Evolutionary conservation across 2,888 invertebrate species (phyloP), one percentile per base, ranked within the genome.

Genomic region (Cotesia congregata): DNA sequence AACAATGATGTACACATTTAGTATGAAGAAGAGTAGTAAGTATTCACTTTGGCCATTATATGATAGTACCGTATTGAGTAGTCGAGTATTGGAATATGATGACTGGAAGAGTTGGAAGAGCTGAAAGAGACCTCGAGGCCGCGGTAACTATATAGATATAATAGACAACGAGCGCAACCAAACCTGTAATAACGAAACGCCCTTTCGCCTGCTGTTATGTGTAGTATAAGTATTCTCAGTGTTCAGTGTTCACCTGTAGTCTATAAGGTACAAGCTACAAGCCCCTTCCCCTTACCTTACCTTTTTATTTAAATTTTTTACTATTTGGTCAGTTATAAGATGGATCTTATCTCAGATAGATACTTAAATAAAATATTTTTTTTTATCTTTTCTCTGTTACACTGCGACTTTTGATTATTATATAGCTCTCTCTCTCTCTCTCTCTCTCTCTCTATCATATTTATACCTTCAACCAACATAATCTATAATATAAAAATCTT

Each of bases 141-240:
- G 50, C 12, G 9, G 50, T 12, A 60, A 72, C 77, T 67, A 76
- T 79, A 75, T 76, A 77, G 77, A 79, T 30, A 30, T 30, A 30
- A 30, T 30, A 30, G 30, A 30, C 30, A 0, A 30, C 30, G 3
- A 30, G 30, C 30, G 30, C 30, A 30, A 30, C 30, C 3, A 30
- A 82, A 83, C 76, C 78, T 75, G 77, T 81, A 81, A 81, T 80
- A 79, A 76, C 80, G 78, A 80, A 76, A 78, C 81, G 80, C 81
- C 80, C 81, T 80, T 82, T 83, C 80, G 75, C 75, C 72, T 71
- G 75, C 59, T 72, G 9, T 12, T 30, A 30, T 2, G 30, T 30
- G 30, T 30, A 30, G 30, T 30, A 30, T 30, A 30, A 30, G 30
- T 30, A 30, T 30, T 30, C 4, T 30, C 30, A 30, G 50, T 60